These are phyloP conservation scores for Ardeotis arabs DNA, from an alignment of 2,113 vertebrate genomes.

Conservation along the genomic window DNA sequence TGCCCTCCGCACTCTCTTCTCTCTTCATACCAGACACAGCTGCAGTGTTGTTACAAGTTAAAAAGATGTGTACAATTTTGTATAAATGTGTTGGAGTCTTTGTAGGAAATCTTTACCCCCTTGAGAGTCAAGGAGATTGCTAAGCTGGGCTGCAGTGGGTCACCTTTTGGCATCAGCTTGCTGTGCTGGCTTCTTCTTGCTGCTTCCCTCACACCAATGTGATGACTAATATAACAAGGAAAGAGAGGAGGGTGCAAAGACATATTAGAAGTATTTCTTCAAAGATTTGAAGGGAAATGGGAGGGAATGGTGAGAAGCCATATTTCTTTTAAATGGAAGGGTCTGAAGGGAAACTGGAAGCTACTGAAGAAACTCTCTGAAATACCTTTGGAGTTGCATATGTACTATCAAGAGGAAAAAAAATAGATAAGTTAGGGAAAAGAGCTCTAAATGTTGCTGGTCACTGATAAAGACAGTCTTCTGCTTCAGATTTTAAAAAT, in stretches of 20 bases:
- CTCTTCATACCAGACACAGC: not conserved
- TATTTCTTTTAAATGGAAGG: not conserved
- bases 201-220: rapidly evolving
- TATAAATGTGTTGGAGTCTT: rapidly evolving
- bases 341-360: not conserved
- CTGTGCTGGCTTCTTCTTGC: not conserved
- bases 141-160: not conserved
- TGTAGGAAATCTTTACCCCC: not conserved
- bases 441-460: not conserved
- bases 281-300: not conserved
- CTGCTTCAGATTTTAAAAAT: not conserved
- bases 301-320: not conserved
- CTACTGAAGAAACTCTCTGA: not conserved
- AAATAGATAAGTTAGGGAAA: not conserved
- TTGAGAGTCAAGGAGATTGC: not conserved
- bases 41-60: not conserved
- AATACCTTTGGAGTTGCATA: not conserved
- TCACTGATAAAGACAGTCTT: constrained; percentile 4
- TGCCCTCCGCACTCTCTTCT: not conserved
- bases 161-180: not conserved
- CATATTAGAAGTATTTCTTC: not conserved
- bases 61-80: not conserved
- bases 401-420: not conserved
- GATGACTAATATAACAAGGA: not conserved
- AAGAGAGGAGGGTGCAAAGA: not conserved